Conservation (phyloP, 2,888 invertebrate species). For the Tryphoninae sp. region DNA sequence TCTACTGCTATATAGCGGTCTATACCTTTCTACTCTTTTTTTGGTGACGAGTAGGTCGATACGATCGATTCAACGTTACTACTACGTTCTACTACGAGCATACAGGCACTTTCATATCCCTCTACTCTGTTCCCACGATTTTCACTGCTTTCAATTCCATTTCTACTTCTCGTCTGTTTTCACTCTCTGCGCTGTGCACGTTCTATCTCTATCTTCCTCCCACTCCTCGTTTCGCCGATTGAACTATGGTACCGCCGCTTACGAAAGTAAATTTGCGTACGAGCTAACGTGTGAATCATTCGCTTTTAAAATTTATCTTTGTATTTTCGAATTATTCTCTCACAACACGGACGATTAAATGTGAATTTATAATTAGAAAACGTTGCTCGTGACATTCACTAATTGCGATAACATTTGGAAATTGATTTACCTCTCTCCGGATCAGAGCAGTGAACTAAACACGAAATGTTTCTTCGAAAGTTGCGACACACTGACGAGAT, state of each 20-base stretch:
- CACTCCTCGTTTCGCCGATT: neutral
- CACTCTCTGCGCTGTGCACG: constrained; percentile 8
- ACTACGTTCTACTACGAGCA: constrained; percentile 3
- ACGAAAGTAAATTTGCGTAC: neutral
- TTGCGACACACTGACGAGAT: constrained; percentile 49
- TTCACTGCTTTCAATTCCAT: constrained; percentile 5
- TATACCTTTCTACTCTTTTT: constrained; percentile 5
- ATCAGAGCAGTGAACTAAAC: constrained; percentile 14
- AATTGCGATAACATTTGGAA: neutral
- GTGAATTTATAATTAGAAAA: neutral
- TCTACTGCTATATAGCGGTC: neutral
- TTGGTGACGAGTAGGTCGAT: constrained; percentile 50
- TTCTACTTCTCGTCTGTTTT: constrained; percentile 24
- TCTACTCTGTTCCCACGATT: neutral
- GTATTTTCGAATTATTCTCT: neutral
- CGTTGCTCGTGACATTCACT: neutral
- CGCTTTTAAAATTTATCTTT: neutral
- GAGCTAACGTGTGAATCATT: neutral
- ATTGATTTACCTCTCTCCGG: constrained; percentile 45
- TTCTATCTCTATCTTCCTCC: neutral
- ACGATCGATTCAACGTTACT: constrained; percentile 61
- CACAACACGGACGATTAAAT: neutral
- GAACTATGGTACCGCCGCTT: neutral
- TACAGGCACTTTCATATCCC: neutral
- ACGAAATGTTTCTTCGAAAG: constrained; percentile 41